These are phyloP conservation scores for Bicyclus anynana DNA, from an alignment of 1,140 invertebrate genomes.

Conservation along the genomic window DNA sequence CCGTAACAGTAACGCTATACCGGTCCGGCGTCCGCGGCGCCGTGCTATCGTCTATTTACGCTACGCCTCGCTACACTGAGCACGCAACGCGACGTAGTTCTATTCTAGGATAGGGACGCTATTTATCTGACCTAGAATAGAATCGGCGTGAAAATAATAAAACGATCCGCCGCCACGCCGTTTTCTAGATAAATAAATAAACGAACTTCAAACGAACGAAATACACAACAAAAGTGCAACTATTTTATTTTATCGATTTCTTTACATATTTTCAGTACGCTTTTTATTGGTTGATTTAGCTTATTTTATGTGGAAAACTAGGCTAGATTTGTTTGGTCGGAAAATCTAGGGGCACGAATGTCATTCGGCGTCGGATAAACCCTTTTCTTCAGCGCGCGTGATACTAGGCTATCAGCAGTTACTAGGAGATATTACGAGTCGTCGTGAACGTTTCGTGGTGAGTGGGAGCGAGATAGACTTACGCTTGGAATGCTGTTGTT, in stretches of 20 bases:
- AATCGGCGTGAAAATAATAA: constrained; percentile 42
- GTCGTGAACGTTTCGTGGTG: constrained; percentile 24
- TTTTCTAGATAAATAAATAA: constrained; percentile 13
- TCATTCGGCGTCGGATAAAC: constrained; percentile 73
- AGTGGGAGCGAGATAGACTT: constrained; percentile 54
- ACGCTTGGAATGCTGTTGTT: constrained; percentile 57
- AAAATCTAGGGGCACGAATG: constrained; percentile 63
- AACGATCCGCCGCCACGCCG: constrained; percentile 12
- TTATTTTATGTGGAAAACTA: constrained; percentile 53
- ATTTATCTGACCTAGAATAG: constrained; percentile 58
- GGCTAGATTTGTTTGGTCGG: constrained; percentile 39
- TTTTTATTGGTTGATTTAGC: neutral
- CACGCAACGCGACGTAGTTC: constrained; percentile 39
- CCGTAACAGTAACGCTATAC: constrained; percentile 6
- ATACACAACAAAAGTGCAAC: neutral
- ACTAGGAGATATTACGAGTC: constrained; percentile 50
- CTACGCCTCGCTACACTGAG: constrained; percentile 51
- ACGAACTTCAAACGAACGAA: constrained; percentile 6
- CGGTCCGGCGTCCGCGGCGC: constrained; percentile 20
- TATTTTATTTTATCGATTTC: neutral
- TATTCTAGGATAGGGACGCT: constrained; percentile 59
- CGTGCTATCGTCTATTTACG: constrained; percentile 55
- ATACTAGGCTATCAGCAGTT: constrained; percentile 65
- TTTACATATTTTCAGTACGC: neutral
- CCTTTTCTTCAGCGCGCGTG: constrained; percentile 76